These are phyloP conservation scores for Phymorhynchus buccinoides DNA, from an alignment of 1,140 invertebrate genomes.

Conservation along the genomic window DNA sequence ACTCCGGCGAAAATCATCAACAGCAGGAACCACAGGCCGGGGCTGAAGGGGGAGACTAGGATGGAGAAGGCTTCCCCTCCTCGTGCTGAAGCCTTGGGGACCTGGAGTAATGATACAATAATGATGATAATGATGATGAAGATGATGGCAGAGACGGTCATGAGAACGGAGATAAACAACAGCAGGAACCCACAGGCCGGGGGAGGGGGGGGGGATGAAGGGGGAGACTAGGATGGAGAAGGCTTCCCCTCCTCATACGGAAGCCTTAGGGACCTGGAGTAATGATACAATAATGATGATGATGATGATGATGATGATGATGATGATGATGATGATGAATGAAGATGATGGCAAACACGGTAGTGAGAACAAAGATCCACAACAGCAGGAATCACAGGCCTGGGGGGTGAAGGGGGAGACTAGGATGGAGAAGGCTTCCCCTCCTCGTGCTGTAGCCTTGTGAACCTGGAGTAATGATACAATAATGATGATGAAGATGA, in stretches of 20 bases:
- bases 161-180: conserved; percentile 76
- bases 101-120: too few relatives aligned
- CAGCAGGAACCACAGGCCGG: conserved; percentile 97
- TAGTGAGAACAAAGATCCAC: conserved; percentile 53
- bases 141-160: too few relatives aligned
- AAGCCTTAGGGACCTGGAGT: conserved; percentile 38
- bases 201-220: too few relatives aligned
- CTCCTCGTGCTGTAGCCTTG: conserved; percentile 80
- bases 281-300: too few relatives aligned
- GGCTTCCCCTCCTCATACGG: conserved; percentile 85
- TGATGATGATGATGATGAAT: too few relatives aligned
- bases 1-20: conserved; percentile 81
- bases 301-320: too few relatives aligned
- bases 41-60: conserved; percentile 94
- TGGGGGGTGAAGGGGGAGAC: conserved; percentile 94
- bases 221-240: conserved; percentile 97
- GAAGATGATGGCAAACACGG: too few relatives aligned
- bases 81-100: conserved; percentile 71
- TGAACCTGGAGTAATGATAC: conserved; percentile 38
- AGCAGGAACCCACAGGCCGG: conserved; percentile 98
- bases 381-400: conserved; percentile 98
- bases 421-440: conserved; percentile 92
- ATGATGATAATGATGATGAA: too few relatives aligned
- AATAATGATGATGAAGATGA: too few relatives aligned
- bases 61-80: conserved; percentile 92